Evolutionary conservation across 1,140 invertebrate species (phyloP), one percentile per base, ranked within the genome.

Genomic region (Lasioglossum albipes): DNA sequence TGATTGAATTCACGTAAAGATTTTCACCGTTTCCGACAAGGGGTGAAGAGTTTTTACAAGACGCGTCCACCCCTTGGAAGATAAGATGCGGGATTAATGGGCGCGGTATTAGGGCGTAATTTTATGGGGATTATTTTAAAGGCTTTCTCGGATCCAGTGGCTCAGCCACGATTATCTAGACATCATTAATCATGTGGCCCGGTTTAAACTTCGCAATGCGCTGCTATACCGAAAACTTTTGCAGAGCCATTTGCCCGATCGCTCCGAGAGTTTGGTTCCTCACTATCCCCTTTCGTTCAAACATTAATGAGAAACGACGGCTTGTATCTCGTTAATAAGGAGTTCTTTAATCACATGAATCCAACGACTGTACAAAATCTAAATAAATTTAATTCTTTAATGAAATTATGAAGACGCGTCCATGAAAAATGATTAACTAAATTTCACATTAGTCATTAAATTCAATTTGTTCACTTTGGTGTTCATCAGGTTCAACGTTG

Each of bases 111-210:
- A 89, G 81, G 83, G 73, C 80, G 89, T 89, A 90, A 90, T 90
- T 90, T 89, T 84, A 84, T 85, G 84, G 87, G 87, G 90, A 90
- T 90, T 90, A 90, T 90, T 90, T 90, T 89, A 90, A 90, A 90
- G 88, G 87, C 82, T 83, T 85, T 86, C 80, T 85, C 78, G 85
- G 86, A 89, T 90, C 88, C 89, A 87, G 86, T 87, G 84, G 88
- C 87, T 87, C 80, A 84, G 80, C 71, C 65, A 86, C 89, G 88
- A 90, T 90, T 90, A 90, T 90, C 87, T 88, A 76, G 85, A 81
- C 83, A 75, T 89, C 90, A 90, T 90, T 89, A 90, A 90, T 90
- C 90, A 90, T 89, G 87, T 74, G 83, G 77, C 79, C 69, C 68
- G 83, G 72, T 84, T 88, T 88, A 84, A 88, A 88, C 84, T 88